A percentile compares a stretch with the other conserved stretches of the same genome.
Evolutionary conservation across 2,113 vertebrate species (phyloP).

Genomic region (Numenius arquata): DNA sequence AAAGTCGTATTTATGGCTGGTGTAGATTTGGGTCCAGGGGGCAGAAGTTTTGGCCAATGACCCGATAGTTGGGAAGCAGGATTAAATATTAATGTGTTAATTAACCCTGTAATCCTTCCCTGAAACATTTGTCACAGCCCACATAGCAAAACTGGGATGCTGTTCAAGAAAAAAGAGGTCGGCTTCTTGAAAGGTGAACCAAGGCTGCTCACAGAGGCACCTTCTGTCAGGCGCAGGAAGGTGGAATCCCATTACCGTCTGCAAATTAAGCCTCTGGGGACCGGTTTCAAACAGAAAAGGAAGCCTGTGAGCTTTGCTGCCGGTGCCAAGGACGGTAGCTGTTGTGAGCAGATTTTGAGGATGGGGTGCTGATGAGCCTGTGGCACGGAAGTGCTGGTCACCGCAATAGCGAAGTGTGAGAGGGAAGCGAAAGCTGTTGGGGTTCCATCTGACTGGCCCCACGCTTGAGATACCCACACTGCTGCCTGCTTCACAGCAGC

Average conservation of each 20-base stretch:
- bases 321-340: background rate
- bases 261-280: conserved; percentile 61
- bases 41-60: background rate
- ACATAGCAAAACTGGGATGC: background rate
- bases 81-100: conserved; percentile 20
- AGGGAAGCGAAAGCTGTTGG: background rate
- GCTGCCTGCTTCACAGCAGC: background rate
- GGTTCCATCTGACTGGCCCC: background rate
- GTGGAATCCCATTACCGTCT: conserved; percentile 53
- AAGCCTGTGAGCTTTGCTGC: conserved; percentile 24
- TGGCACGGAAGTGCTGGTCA: background rate
- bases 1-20: background rate
- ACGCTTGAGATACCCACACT: accelerated
- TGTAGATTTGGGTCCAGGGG: background rate
- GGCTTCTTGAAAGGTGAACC: conserved; percentile 49
- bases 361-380: background rate
- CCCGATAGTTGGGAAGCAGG: background rate
- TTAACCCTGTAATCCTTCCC: conserved; percentile 30
- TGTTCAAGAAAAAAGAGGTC: conserved; percentile 48
- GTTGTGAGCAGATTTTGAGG: background rate
- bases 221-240: conserved; percentile 49
- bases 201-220: background rate
- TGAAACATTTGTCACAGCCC: conserved; percentile 2
- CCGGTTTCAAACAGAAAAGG: conserved; percentile 1
- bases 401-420: background rate